These are phyloP conservation scores for Eulemur coronatus DNA, from an alignment of 2,797 vertebrate species.

Conservation along the genomic window DNA sequence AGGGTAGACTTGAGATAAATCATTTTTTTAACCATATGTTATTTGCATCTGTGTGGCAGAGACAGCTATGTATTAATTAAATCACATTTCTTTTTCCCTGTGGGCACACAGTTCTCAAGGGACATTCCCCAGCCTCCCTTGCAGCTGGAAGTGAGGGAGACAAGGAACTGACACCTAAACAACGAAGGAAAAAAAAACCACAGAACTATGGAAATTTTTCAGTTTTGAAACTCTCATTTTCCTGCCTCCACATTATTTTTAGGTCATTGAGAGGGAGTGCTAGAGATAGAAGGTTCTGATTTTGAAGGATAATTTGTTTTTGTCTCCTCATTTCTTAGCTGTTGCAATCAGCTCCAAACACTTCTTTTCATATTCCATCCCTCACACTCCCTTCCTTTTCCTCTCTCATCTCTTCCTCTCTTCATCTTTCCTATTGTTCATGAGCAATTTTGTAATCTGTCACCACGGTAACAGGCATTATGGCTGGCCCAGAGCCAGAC, in stretches of 20 bases:
- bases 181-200: not conserved
- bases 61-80: not conserved
- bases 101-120: not conserved
- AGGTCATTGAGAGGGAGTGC: not conserved
- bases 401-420: not conserved
- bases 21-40: slow-evolving; percentile 21
- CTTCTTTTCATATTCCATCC: not conserved
- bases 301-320: not conserved
- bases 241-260: not conserved
- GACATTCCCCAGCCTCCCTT: not conserved
- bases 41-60: not conserved
- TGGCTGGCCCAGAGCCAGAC: not conserved
- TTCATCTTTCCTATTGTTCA: not conserved
- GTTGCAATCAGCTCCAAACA: not conserved
- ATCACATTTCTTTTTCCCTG: not conserved
- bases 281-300: not conserved
- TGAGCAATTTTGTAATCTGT: not conserved
- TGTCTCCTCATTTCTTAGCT: not conserved
- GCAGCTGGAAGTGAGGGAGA: not conserved
- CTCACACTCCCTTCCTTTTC: not conserved
- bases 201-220: not conserved
- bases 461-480: not conserved
- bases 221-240: not conserved
- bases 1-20: not conserved
- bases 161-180: not conserved